A percentile compares a stretch with the other conserved stretches of the same genome.
Conservation (phyloP, 2,888 invertebrate species). For the Hypomecis punctinalis region DNA sequence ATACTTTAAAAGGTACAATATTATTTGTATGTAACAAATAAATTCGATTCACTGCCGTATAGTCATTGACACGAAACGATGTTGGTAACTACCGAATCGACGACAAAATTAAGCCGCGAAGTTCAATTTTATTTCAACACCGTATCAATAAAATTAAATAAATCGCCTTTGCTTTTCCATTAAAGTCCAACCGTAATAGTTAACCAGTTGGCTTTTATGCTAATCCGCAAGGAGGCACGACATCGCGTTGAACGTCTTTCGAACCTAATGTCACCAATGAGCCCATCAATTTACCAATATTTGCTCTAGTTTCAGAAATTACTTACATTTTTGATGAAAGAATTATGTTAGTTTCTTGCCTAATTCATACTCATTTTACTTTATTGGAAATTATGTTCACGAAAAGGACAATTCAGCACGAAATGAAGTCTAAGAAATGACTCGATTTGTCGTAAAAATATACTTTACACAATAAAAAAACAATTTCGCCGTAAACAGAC, state of each 20-base stretch:
- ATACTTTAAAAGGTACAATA: too few species aligned
- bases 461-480: slow-evolving; percentile 7
- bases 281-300: slow-evolving; percentile 47
- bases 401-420: neutral
- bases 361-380: neutral
- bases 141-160: neutral
- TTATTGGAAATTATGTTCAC: slow-evolving; percentile 1
- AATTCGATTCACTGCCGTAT: too few species aligned
- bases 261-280: slow-evolving; percentile 51
- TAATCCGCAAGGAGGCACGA: slow-evolving; percentile 74
- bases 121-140: too few species aligned
- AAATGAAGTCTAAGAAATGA: neutral
- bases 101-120: too few species aligned
- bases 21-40: too few species aligned
- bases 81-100: too few species aligned
- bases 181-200: slow-evolving; percentile 56
- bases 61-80: too few species aligned
- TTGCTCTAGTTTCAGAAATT: slow-evolving; percentile 43
- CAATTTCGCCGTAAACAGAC: slow-evolving; percentile 1
- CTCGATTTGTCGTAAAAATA: slow-evolving; percentile 1
- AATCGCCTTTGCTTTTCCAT: slow-evolving; percentile 53
- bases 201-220: slow-evolving; percentile 76
- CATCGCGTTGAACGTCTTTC: slow-evolving; percentile 51
- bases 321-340: slow-evolving; percentile 28
- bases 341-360: slow-evolving; percentile 7